phyloP scores from a whole-genome alignment of 2,888 invertebrate species.

The Alloscopus bannaensis region DNA sequence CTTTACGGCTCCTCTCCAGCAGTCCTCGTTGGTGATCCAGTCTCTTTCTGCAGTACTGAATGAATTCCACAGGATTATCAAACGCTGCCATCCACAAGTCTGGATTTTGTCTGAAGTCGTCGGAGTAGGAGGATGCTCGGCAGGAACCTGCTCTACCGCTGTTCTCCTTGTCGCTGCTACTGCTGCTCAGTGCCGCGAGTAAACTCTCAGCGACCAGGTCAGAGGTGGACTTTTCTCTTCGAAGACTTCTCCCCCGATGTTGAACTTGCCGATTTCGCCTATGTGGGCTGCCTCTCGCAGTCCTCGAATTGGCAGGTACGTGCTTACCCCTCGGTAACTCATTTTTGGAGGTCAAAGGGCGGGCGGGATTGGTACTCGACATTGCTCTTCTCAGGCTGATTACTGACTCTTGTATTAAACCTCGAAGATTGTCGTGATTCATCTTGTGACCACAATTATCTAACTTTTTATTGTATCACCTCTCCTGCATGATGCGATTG shows the following conservation, averaged over 20 bases:
- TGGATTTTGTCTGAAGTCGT: conserved; percentile 20
- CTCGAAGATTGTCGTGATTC: too few relatives aligned
- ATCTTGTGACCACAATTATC: too few relatives aligned
- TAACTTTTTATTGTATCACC: too few relatives aligned
- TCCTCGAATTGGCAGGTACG: too few relatives aligned
- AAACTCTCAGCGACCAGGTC: neutral
- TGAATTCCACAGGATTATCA: conserved; percentile 65
- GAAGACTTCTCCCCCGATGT: neutral
- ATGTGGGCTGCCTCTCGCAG: too few relatives aligned
- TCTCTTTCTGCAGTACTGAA: conserved; percentile 63
- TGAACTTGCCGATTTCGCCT: neutral
- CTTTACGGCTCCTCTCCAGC: conserved; percentile 35
- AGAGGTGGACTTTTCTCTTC: conserved; percentile 10
- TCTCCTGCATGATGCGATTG: too few relatives aligned
- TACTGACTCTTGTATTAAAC: too few relatives aligned
- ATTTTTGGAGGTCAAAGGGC: too few relatives aligned
- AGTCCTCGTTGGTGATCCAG: conserved; percentile 43
- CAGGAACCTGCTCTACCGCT: neutral
- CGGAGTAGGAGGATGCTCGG: neutral
- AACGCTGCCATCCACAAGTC: conserved; percentile 68
- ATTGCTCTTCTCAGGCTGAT: too few relatives aligned
- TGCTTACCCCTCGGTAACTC: too few relatives aligned
- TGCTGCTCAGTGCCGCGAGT: too few relatives aligned
- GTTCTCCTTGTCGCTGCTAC: conserved; percentile 19
- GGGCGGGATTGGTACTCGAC: too few relatives aligned